Conservation (phyloP, 2,888 invertebrate genomes). For the Branchellion lobata region DNA sequence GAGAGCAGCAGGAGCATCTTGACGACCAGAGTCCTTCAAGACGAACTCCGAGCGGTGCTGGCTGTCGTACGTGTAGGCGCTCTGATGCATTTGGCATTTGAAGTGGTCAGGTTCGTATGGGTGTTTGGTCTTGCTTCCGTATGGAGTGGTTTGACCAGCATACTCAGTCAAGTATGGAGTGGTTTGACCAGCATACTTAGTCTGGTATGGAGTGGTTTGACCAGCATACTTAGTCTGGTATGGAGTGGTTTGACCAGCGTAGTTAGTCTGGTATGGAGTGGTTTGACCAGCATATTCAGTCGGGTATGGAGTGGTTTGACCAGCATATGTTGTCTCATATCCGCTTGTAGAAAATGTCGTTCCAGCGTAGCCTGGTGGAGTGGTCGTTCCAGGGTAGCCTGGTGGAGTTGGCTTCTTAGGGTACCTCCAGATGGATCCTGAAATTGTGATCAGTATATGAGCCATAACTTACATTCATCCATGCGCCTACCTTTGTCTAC, state of each 20-base stretch:
- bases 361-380: background rate
- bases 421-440: no score
- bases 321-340: background rate
- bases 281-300: background rate
- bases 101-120: background rate
- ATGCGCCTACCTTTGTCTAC: no score
- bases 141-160: no score
- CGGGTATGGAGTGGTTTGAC: background rate
- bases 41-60: background rate
- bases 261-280: background rate
- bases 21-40: background rate
- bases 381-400: background rate
- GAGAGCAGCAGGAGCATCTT: background rate
- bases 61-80: background rate
- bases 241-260: background rate
- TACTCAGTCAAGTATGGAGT: no score
- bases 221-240: background rate
- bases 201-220: constrained; percentile 10
- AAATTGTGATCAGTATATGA: no score
- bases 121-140: background rate
- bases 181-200: no score
- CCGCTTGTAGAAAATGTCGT: no score
- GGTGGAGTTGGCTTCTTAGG: no score
- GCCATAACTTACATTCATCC: no score
- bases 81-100: background rate